These are phyloP conservation scores for Indicator maculatus DNA, from an alignment of 2,113 vertebrate species.

Conservation along the genomic window DNA sequence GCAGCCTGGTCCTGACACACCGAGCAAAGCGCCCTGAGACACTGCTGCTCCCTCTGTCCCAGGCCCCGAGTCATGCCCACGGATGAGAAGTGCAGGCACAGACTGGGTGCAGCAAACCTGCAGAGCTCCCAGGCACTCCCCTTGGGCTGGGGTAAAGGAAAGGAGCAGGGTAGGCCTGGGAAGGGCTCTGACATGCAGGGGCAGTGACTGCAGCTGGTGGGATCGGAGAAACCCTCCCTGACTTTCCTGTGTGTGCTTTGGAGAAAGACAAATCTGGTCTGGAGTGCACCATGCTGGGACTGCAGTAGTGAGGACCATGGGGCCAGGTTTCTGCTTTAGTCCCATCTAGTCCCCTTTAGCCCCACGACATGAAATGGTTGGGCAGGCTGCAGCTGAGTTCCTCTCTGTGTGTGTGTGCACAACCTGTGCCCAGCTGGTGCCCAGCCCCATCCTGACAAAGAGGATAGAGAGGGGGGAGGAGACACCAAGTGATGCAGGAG, in stretches of 20 bases:
- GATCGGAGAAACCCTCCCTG: not conserved
- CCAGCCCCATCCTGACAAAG: not conserved
- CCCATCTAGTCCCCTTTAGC: not conserved
- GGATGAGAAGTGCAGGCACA: fast-evolving
- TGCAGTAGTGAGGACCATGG: fast-evolving
- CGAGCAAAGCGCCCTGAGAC: not conserved
- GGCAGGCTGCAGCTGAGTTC: fast-evolving
- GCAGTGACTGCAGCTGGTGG: fast-evolving
- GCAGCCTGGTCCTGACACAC: not conserved
- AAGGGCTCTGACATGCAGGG: not conserved
- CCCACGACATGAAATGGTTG: fast-evolving
- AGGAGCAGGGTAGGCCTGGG: not conserved
- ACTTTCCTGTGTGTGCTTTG: fast-evolving
- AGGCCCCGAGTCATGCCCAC: not conserved
- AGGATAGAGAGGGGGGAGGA: not conserved
- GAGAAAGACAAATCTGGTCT: not conserved
- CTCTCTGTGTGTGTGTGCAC: too few relatives aligned
- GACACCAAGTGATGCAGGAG: fast-evolving
- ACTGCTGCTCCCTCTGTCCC: not conserved
- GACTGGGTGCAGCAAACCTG: fast-evolving
- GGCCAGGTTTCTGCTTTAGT: fast-evolving
- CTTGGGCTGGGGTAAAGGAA: fast-evolving
- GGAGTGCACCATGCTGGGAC: not conserved
- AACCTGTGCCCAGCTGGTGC: fast-evolving
- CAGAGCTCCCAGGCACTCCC: fast-evolving